Conservation (phyloP, 2,113 vertebrate genomes). For the Vulpes ferrilata region DNA sequence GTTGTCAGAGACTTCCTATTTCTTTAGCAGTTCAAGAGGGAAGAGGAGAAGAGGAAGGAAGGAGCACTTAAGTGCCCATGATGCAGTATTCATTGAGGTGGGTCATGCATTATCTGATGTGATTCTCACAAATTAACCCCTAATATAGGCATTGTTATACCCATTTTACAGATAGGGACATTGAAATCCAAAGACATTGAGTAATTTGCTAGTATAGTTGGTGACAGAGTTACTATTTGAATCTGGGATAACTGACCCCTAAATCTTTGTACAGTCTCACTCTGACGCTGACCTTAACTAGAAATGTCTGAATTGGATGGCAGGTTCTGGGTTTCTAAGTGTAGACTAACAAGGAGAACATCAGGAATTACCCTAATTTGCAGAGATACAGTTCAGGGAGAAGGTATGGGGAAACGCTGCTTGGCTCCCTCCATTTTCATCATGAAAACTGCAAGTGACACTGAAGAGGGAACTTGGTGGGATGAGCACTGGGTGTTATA, state of each 20-base stretch:
- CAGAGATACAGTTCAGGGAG: neutral
- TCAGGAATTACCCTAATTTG: neutral
- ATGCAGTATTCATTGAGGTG: neutral
- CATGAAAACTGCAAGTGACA: constrained; percentile 36
- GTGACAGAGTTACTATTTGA: neutral
- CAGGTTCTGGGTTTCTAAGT: neutral
- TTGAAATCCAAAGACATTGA: neutral
- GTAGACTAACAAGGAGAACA: neutral
- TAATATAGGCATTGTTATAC: neutral
- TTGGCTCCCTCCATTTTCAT: constrained; percentile 42
- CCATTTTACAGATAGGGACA: neutral
- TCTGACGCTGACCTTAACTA: neutral
- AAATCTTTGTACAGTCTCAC: neutral
- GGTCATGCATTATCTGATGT: neutral
- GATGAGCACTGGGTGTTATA: too few relatives aligned
- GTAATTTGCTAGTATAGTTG: neutral
- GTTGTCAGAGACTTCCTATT: neutral
- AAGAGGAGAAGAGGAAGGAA: neutral
- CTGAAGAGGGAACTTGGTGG: too few relatives aligned
- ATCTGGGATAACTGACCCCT: neutral
- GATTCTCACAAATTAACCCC: neutral
- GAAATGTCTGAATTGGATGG: neutral
- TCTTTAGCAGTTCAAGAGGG: constrained; percentile 17
- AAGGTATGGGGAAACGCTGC: neutral
- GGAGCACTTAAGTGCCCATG: neutral